phyloP scores from a whole-genome alignment of 2,113 vertebrate genomes.

The Sinosuthora webbiana region DNA sequence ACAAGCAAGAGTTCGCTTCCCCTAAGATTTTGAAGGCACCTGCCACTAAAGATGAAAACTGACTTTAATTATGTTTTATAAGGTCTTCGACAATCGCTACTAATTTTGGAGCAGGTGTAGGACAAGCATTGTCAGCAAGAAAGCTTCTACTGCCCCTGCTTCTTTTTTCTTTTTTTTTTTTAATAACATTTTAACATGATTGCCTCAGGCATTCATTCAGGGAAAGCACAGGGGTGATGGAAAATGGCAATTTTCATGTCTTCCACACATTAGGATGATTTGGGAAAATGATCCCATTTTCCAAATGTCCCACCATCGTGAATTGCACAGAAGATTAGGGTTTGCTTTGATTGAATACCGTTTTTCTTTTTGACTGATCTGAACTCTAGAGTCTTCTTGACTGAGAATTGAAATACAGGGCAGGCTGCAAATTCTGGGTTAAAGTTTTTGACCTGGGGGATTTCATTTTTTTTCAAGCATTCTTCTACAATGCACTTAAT shows the following conservation, averaged over 20 bases:
- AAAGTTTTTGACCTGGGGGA: neutral
- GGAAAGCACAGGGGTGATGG: neutral
- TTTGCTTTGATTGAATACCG: conserved; percentile 43
- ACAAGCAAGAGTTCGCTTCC: neutral
- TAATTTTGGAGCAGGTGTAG: conserved; percentile 31
- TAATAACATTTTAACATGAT: neutral
- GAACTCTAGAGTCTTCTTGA: neutral
- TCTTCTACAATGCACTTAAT: neutral
- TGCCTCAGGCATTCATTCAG: conserved; percentile 8
- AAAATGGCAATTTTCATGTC: conserved; percentile 19
- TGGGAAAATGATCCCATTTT: conserved; percentile 62
- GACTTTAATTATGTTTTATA: conserved; percentile 12
- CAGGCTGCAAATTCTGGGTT: neutral
- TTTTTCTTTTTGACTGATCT: conserved; percentile 42
- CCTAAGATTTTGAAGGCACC: neutral
- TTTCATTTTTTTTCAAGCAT: neutral
- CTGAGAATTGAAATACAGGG: neutral
- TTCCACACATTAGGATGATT: conserved; percentile 43
- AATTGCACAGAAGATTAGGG: conserved; percentile 41
- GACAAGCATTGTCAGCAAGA: neutral
- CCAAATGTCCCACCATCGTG: conserved; percentile 20
- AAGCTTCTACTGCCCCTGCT: neutral
- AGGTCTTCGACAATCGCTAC: neutral
- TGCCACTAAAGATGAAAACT: neutral
- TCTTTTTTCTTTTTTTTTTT: neutral